phyloP scores from a whole-genome alignment of 1,140 invertebrate genomes.

The Bombyx mandarina region DNA sequence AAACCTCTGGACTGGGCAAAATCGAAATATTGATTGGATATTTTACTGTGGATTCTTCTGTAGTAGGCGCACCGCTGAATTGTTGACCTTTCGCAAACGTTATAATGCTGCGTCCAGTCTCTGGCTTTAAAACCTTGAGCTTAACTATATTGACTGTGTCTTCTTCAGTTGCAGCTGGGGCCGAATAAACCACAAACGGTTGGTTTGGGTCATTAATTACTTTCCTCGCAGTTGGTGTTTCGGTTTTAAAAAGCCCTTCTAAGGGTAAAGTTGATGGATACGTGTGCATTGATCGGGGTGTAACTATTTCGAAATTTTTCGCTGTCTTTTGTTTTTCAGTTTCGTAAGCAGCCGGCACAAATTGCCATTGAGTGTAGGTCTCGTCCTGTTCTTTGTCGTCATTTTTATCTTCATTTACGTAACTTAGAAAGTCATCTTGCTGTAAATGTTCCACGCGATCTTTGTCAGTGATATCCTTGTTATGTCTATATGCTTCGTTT shows the following conservation, averaged over 20 bases:
- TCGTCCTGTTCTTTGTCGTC: slow-evolving; percentile 28
- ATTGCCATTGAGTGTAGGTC: slow-evolving; percentile 48
- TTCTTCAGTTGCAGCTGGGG: slow-evolving; percentile 35
- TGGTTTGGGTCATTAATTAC: slow-evolving; percentile 30
- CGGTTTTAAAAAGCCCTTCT: slow-evolving; percentile 74
- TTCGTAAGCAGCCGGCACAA: slow-evolving; percentile 63
- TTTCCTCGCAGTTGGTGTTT: slow-evolving; percentile 42
- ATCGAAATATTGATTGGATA: slow-evolving; percentile 48
- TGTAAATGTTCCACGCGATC: slow-evolving; percentile 32
- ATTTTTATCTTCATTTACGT: slow-evolving; percentile 55
- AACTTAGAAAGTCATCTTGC: slow-evolving; percentile 50
- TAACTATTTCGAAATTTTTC: slow-evolving; percentile 46
- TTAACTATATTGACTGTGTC: slow-evolving; percentile 48
- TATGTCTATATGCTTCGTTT: slow-evolving; percentile 62
- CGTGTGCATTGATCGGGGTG: slow-evolving; percentile 41
- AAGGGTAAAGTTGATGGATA: slow-evolving; percentile 76
- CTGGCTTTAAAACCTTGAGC: slow-evolving; percentile 44
- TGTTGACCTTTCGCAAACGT: slow-evolving; percentile 57
- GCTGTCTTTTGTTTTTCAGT: slow-evolving; percentile 41
- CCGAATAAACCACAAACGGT: slow-evolving; percentile 66
- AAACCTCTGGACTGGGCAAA: slow-evolving; percentile 24
- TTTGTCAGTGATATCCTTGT: slow-evolving; percentile 29
- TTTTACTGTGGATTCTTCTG: slow-evolving; percentile 29
- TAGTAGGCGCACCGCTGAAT: slow-evolving; percentile 39
- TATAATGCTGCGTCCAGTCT: slow-evolving; percentile 37